These are phyloP conservation scores for Rhysida immarginata DNA, from an alignment of 1,140 invertebrate genomes.

Conservation along the genomic window DNA sequence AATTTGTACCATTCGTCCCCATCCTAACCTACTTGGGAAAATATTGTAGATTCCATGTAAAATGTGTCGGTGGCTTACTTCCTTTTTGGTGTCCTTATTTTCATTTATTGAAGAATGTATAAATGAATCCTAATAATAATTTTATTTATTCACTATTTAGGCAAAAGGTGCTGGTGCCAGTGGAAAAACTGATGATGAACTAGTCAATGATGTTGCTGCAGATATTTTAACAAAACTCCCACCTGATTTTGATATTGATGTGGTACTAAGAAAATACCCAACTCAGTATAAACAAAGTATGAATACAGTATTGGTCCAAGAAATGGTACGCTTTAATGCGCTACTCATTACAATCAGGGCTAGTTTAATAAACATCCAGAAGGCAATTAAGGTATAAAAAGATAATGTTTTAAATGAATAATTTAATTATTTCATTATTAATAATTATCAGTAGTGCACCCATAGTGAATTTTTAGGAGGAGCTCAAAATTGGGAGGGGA, in stretches of 20 bases:
- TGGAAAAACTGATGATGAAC: conserved; percentile 33
- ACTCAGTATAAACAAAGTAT: conserved; percentile 37
- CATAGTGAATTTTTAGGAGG: too few species aligned
- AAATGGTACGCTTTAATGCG: conserved; percentile 37
- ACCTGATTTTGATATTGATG: conserved; percentile 33
- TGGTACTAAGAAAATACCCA: conserved; percentile 31
- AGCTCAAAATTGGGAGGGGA: too few species aligned
- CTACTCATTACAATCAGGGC: conserved; percentile 30
- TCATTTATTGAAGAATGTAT: too few species aligned
- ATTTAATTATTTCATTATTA: conserved; percentile 11
- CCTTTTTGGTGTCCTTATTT: too few species aligned
- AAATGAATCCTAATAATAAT: too few species aligned
- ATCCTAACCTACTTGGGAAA: too few species aligned
- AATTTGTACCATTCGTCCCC: too few species aligned
- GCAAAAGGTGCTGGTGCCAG: conserved; percentile 22
- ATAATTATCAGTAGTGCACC: too few species aligned
- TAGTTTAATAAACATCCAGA: conserved; percentile 32
- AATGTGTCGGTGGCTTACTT: too few species aligned
- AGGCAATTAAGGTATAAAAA: conserved; percentile 36
- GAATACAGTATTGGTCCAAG: conserved; percentile 41
- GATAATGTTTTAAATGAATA: background rate
- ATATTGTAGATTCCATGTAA: too few species aligned
- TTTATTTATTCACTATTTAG: too few species aligned
- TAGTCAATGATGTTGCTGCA: conserved; percentile 24
- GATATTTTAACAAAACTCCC: conserved; percentile 35